Conservation (phyloP, 1,140 invertebrate species). For the Neodiprion pinetum region DNA sequence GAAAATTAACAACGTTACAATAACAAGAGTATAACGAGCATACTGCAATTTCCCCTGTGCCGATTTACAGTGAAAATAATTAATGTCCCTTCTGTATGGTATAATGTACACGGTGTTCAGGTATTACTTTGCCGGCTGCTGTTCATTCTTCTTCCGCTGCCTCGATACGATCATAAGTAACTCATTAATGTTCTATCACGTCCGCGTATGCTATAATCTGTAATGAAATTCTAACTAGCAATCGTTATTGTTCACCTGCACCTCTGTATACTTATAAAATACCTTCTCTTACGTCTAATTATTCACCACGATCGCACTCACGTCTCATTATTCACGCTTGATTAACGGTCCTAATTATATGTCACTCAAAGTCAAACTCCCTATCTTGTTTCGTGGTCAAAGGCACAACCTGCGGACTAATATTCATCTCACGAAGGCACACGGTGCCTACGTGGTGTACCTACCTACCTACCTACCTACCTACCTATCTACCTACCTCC, state of each 20-base stretch:
- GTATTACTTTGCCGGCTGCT: not conserved
- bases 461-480: too few species aligned
- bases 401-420: not conserved
- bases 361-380: conserved; percentile 7
- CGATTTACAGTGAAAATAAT: not conserved
- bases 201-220: not conserved
- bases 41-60: not conserved
- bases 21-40: not conserved
- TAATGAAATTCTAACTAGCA: conserved; percentile 3
- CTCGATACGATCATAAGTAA: not conserved
- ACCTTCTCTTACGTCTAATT: conserved; percentile 2
- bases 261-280: not conserved
- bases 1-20: not conserved
- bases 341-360: conserved; percentile 8
- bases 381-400: conserved; percentile 7
- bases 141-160: not conserved
- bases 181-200: not conserved
- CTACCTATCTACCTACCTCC: not conserved
- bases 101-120: not conserved
- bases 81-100: too few species aligned
- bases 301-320: not conserved
- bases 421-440: conserved; percentile 1
- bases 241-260: conserved; percentile 7
- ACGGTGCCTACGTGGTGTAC: not conserved
- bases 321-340: conserved; percentile 4